Base-by-base conservation (phyloP, 2,113 vertebrate species). In the Notiomystis cincta region DNA sequence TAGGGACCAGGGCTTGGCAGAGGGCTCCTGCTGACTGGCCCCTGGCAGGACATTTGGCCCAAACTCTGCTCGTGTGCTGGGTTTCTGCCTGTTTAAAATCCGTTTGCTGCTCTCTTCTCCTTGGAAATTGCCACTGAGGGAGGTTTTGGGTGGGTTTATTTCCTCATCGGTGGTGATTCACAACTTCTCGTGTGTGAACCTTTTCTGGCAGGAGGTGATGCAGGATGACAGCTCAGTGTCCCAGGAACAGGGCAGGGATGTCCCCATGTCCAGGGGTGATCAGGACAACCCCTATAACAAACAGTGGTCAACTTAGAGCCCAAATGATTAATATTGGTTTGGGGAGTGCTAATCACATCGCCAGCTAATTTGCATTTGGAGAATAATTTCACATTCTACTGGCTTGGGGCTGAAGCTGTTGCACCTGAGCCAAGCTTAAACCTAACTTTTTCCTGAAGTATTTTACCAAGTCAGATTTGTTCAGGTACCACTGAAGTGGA, bases 1-100 rank as follows among this genome's bases (percentile, higher is more conserved):
- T 69, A 51, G 80, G 69, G 86, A 93, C 57, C 81, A 88, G 94
- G 72, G 37, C 42, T 96, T 96, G 95, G 93, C 94, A 93, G 64
- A 3, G 19, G 38, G 48, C 35, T 96, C 22, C 80, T 89, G 86
- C 87, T 95, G 91, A 89, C 77, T 58, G 87, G 82, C 60, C 86
- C 77, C 94, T 96, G 93, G 93, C 86, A 97, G 93, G 91, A 87
- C 40, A 82, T 96, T 96, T 97, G 95, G 94, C 81, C 82, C 78
- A 75, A 82, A 50, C 44, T 90, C 57, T 80, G 38, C 45, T 76
- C 50, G 0, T 47, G 58, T 82, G 47, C 42, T 76, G 75, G 10
- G 48, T 20, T 94, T 87, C 75, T 84, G 89, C 60, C 91, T 73
- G 67, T 27, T 92, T 66, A 50, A 94, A 86, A 78, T 25, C 71